These are phyloP conservation scores for Rhopalosiphum nymphaeae DNA, from an alignment of 2,888 invertebrate species.

Conservation along the genomic window DNA sequence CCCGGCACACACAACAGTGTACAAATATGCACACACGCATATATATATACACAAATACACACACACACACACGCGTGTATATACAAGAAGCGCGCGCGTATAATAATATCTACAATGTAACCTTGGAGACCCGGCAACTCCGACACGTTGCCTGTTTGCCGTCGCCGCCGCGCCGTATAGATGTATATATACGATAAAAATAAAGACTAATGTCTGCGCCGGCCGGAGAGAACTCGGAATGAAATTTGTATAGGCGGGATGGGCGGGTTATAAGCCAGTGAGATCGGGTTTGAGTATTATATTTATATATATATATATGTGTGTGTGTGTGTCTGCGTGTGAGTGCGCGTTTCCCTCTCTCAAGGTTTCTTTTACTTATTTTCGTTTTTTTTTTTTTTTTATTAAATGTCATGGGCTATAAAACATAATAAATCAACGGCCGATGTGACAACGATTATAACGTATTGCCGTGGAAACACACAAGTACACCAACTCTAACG, in stretches of 20 bases:
- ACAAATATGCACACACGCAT: not conserved
- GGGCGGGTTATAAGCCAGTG: slow-evolving; percentile 55
- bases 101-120: not conserved
- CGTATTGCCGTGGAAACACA: slow-evolving; percentile 56
- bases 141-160: slow-evolving; percentile 54
- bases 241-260: slow-evolving; percentile 64
- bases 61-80: not conserved
- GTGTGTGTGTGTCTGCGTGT: not conserved
- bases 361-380: slow-evolving; percentile 41
- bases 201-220: slow-evolving; percentile 62
- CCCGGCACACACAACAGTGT: not conserved
- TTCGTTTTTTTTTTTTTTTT: slow-evolving; percentile 30
- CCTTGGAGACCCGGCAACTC: slow-evolving; percentile 64
- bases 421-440: slow-evolving; percentile 59
- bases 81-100: not conserved
- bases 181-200: slow-evolving; percentile 58
- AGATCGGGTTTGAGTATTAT: slow-evolving; percentile 53
- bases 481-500: slow-evolving; percentile 28
- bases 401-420: slow-evolving; percentile 57
- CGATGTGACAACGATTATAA: slow-evolving; percentile 63
- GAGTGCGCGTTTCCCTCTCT: slow-evolving; percentile 33
- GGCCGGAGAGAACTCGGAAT: slow-evolving; percentile 47
- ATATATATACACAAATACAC: not conserved
- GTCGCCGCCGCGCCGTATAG: slow-evolving; percentile 37
- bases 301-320: slow-evolving; percentile 8